Base-by-base conservation (phyloP, 2,888 invertebrate species). In the Neoascia interrupta region DNA sequence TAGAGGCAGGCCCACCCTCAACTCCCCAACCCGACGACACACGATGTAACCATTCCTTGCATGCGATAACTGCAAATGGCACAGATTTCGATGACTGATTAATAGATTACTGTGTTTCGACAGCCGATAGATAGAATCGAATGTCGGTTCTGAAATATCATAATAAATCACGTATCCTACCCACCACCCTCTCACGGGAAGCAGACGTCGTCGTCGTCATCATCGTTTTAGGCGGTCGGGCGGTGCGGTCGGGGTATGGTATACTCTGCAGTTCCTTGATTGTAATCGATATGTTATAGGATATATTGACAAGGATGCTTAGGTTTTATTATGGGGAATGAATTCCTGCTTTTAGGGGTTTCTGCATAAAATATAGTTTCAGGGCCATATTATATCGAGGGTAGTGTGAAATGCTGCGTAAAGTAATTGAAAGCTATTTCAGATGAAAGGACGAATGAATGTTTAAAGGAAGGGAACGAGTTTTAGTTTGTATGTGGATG, bases 341-440 rank as follows among this genome's bases (percentile, higher is more conserved):
- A 45, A 47, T 70, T 76, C 53, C 51, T 31, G 36, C 56, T 76
- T 58, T 75, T 51, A 63, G 19, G 45, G 45, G 13, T 34, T 63
- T 63, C 51, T 76, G 63, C 49, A 70, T 70, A 64, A 64, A 64
- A 45, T 58, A 64, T 61, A 56, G 63, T 61, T 53, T 53, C 23
- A 3, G 28, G 18, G 15, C 37, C 21, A 28, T 13, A 26, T 8
- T n/a, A 6, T 31, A n/a, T n/a, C n/a, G n/a, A 28, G 56, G 36
- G 31, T 34, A 58, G 45, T 58, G 64, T 58, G 61, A 63, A 56
- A 61, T 31, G 43, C 37, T 64, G 34, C 63, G 34, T 64, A 53
- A 76, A 76, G 76, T 76, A 76, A 76, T 76, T 64, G 76, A 64
- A 76, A 64, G 64, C 58, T 39, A 70, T 76, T 76, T 53, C 19